Evolutionary conservation across 2,888 invertebrate genomes (phyloP).

Genomic region (Zhuqinia jingwanae): DNA sequence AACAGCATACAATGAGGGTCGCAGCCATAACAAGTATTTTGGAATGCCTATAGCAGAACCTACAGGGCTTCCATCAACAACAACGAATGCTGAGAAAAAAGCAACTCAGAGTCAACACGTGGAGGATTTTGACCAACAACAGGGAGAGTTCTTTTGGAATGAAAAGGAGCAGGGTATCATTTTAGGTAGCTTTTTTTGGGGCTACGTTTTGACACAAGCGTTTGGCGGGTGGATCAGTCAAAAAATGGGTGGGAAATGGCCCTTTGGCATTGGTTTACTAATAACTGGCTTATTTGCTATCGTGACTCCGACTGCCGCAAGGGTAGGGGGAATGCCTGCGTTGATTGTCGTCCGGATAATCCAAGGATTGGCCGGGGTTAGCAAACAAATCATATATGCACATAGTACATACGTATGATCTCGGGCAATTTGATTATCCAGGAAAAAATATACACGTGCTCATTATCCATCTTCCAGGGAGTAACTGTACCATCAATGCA

Average conservation of each 20-base stretch:
- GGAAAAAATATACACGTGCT: not conserved
- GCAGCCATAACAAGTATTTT: not conserved
- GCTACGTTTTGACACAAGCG: slow-evolving; percentile 90
- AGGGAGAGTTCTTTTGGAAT: slow-evolving; percentile 56
- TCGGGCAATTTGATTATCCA: no score
- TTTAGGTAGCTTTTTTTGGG: slow-evolving; percentile 88
- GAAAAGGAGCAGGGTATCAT: slow-evolving; percentile 59
- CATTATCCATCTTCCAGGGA: slow-evolving; percentile 83
- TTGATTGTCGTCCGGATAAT: slow-evolving; percentile 73
- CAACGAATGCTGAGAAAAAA: not conserved
- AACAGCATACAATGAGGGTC: not conserved
- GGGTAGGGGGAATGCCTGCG: slow-evolving; percentile 53
- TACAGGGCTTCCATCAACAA: not conserved
- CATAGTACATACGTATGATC: no score
- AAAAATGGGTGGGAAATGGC: slow-evolving; percentile 89
- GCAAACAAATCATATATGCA: no score
- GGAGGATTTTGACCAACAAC: not conserved
- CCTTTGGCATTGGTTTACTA: slow-evolving; percentile 75
- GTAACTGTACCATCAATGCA: slow-evolving; percentile 83
- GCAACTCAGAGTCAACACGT: not conserved
- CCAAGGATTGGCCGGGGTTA: slow-evolving; percentile 77
- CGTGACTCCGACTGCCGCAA: slow-evolving; percentile 74
- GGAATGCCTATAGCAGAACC: not conserved
- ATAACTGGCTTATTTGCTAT: slow-evolving; percentile 76
- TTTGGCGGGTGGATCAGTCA: slow-evolving; percentile 92